Evolutionary conservation across 2,888 invertebrate species (phyloP).

Genomic region (Isotomurus palustris): DNA sequence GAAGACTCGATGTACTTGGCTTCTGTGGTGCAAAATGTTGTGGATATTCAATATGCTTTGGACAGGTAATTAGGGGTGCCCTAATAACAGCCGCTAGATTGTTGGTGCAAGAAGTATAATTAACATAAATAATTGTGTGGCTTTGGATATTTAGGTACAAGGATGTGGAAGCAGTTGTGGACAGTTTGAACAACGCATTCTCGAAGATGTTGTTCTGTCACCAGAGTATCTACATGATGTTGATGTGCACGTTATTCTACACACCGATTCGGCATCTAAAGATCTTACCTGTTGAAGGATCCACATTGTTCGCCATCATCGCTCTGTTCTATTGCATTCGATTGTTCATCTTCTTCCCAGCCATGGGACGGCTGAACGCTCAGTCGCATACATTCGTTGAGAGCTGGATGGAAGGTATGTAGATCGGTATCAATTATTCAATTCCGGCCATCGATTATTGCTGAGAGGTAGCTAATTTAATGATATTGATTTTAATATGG

Average conservation of each 20-base stretch:
- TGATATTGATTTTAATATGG: background rate
- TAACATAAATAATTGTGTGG: no score
- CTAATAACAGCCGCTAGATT: no score
- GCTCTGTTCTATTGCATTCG: conserved; percentile 41
- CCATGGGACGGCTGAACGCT: conserved; percentile 40
- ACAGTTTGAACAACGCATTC: conserved; percentile 41
- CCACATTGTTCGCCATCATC: conserved; percentile 34
- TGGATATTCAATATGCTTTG: conserved; percentile 44
- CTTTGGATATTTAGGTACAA: conserved; percentile 33
- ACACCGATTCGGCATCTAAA: conserved; percentile 42
- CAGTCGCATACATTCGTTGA: conserved; percentile 38
- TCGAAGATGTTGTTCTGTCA: conserved; percentile 42
- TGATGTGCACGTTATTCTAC: conserved; percentile 46
- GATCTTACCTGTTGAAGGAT: conserved; percentile 36
- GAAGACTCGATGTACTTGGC: conserved; percentile 43
- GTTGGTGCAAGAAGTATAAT: no score
- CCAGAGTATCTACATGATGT: conserved; percentile 42
- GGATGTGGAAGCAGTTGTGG: conserved; percentile 44
- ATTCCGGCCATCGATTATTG: background rate
- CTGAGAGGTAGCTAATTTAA: background rate
- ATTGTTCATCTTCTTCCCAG: conserved; percentile 43
- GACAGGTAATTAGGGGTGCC: no score
- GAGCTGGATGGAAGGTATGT: conserved; percentile 40
- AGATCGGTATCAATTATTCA: background rate
- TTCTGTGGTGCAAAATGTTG: conserved; percentile 44